Base-by-base conservation (phyloP, 2,888 invertebrate species). In the Pristionchus arcanus region DNA sequence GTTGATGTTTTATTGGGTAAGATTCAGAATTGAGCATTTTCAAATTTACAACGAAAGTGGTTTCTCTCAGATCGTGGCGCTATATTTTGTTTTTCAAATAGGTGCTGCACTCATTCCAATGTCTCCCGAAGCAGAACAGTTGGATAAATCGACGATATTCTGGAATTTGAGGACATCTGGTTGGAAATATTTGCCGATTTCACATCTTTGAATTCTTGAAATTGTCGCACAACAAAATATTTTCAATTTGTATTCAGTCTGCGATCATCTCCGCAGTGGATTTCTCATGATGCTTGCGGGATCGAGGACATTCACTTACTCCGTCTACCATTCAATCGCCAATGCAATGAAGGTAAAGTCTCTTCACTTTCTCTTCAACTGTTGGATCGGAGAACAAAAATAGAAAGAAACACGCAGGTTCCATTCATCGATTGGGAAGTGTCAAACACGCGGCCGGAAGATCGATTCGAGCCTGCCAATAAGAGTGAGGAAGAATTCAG, bases 241-340 rank as follows among this genome's bases (percentile, higher is more conserved):
- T 89, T 42, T 5, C 21, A 13, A n/a, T 21, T 90, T 59, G 37
- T 77, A 87, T 91, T 53, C 90, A 93, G 93, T 93, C 74, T 93
- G 93, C 85, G 92, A 93, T 86, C 92, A 93, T 87, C 92, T 93
- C 91, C 92, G 92, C 66, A 89, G 91, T 16, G 93, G 93, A n/a
- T 93, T 91, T 84, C 92, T 93, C 91, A 88, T 93, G 21, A 93
- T 93, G 92, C n/a, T 93, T 34, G 92, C 92, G 15, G 92, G 93
- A 15, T 91, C 92, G 0, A 91, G 90, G 63, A 91, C 89, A 55
- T 90, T 91, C 85, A 92, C 92, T 28, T 92, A 90, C 71, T 91
- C 90, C 1, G 90, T 92, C 37, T 92, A 92, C 89, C 92, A 92
- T 74, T 90, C 92, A 16, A 91, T 93, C 49, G 90, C 92, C 28